Evolutionary conservation across 2,113 vertebrate genomes (phyloP).

Genomic region (Steatornis caripensis): DNA sequence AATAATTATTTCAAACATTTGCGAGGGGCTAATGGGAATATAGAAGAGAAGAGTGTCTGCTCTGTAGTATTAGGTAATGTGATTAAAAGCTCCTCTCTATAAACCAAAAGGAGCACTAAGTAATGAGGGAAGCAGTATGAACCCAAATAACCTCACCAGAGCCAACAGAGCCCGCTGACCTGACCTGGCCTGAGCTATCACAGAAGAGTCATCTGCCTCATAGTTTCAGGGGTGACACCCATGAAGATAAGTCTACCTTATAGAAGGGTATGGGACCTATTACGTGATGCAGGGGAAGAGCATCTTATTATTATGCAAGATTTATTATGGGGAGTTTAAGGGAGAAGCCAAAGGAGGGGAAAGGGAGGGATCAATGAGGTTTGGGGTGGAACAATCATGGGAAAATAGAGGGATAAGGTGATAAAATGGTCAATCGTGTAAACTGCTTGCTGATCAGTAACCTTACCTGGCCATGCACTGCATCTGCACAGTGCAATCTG

Average conservation of each 20-base stretch:
- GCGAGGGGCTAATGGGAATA: not conserved
- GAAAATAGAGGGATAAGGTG: not conserved
- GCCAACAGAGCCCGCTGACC: not conserved
- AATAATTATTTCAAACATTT: not conserved
- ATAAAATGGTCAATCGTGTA: not conserved
- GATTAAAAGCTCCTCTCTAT: not conserved
- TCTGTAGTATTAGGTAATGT: not conserved
- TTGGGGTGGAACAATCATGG: not conserved
- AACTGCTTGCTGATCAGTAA: not conserved
- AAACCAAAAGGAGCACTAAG: not conserved
- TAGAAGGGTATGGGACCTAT: not conserved
- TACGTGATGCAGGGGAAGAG: not conserved
- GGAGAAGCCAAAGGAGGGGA: not conserved
- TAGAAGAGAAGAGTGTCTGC: not conserved
- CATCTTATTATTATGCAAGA: not conserved
- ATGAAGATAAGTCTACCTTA: not conserved
- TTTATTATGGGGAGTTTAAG: not conserved
- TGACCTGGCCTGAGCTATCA: not conserved
- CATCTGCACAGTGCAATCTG: not conserved
- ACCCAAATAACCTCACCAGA: not conserved
- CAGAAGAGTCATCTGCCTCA: not conserved
- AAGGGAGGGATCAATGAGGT: not conserved
- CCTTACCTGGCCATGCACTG: not conserved
- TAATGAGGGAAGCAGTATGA: not conserved
- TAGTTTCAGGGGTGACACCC: not conserved